Base-by-base conservation (phyloP, 2,888 invertebrate species). In the Philhelius pedissequus region DNA sequence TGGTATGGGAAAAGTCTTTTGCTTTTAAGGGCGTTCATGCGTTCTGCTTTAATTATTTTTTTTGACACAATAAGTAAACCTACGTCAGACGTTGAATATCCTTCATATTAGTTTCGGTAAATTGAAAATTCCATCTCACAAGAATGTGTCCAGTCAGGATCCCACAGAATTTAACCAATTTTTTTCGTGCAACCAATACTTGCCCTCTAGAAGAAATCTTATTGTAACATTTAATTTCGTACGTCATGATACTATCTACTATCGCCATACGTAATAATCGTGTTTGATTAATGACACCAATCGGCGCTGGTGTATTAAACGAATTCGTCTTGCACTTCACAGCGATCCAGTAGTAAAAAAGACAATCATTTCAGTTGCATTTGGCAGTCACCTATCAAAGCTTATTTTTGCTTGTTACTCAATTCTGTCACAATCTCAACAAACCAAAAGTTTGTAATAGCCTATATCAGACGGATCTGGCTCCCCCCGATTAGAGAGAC, bases 261-360 rank as follows among this genome's bases (percentile, higher is more conserved):
- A 20, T n/a, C n/a, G n/a, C 9, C 2, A 3, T 48, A 7, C 48
- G 20, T 30, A 35, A 20, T 38, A 25, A 58, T 58, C 15, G 25
- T 62, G 18, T 43, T 43, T 27, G 15, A 43, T 62, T 30, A 62
- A 27, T 62, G 62, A 43, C 62, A 43, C 25, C 25, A 60, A 40
- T 25, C 6, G n/a, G n/a, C n/a, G n/a, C 8, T 22, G 20, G 20
- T 22, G 50, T 27, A 38, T 50, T 48, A 35, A 60, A 5, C 27
- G 30, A 56, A 70, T 70, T 70, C 69, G 69, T 70, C 50, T 56
- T 56, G 56, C 69, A 70, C 45, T 45, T 70, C 69, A 70, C 43
- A 45, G 56, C 8, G 32, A 40, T 32, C 45, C 56, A 20, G 30
- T 20, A 11, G 52, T 15, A 30, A 58, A 8, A 58, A 7, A 62